Conservation (phyloP, 2,888 invertebrate species). For the Dryadula phaetusa region DNA sequence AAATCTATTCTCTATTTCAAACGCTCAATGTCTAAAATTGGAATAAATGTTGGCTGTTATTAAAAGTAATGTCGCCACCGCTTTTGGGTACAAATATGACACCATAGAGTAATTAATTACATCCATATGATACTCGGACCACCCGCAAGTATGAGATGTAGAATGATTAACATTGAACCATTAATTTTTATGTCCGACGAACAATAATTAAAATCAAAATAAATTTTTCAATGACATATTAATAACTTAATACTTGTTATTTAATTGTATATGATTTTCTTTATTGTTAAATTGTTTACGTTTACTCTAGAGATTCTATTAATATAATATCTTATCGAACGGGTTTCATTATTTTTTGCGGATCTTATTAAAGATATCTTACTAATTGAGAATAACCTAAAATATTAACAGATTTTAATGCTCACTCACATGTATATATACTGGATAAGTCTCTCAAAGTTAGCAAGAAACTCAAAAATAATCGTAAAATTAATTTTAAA, state of each 20-base stretch:
- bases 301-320: background rate
- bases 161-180: conserved; percentile 26
- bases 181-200: conserved; percentile 28
- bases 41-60: conserved; percentile 1
- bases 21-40: conserved; percentile 44
- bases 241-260: background rate
- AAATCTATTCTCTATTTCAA: conserved; percentile 48
- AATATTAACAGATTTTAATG: too few species aligned
- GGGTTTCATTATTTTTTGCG: too few species aligned
- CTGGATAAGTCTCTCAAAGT: too few species aligned
- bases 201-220: conserved; percentile 22
- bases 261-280: background rate
- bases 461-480: too few species aligned
- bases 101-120: conserved; percentile 61
- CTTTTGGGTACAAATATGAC: conserved; percentile 43
- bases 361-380: too few species aligned
- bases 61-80: conserved; percentile 25
- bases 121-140: conserved; percentile 53
- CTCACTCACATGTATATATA: too few species aligned
- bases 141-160: conserved; percentile 52
- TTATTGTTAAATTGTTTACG: background rate
- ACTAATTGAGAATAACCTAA: too few species aligned
- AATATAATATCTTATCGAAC: background rate
- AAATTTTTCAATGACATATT: conserved; percentile 23
- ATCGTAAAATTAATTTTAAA: too few species aligned